Evolutionary conservation across 2,888 invertebrate genomes (phyloP), one percentile per base, ranked within the genome.

Genomic region (Sinohyriopsis cumingii): DNA sequence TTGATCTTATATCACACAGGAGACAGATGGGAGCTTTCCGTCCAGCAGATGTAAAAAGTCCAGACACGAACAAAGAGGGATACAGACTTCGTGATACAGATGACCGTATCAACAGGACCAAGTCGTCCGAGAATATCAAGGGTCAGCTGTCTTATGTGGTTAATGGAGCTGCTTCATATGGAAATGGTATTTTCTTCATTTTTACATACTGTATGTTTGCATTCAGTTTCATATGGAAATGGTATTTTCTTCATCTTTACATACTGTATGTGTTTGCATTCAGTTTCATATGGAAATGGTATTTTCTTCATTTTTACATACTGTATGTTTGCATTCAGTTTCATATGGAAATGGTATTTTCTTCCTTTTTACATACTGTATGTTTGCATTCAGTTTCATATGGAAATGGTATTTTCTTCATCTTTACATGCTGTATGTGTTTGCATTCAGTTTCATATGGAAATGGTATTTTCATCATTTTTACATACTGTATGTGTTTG

Each of bases 51-150:
- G 91, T 93, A 81, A 91, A 91, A 69, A 92, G 93, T 86, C 94
- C 82, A 0, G 85, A 85, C 28, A 71, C 94, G 83, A 91, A 93
- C 82, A 91, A 92, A 69, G 92, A 93, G 85, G 94, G 96, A 75
- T 98, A 98, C 91, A 93, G 95, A 84, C 92, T 98, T 85, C 92
- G 98, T 82, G 97, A 98, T 92, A 98, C 98, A 55, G 97, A 97
- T 90, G 96, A 97, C 91, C 93, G 98, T 84, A 74, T 91, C 45
- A 86, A 87, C 63, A 80, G 91, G 54, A 84, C 89, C 68, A 87
- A 83, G 72, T 71, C 70, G 18, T 73, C 80, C 28, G 65, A 81
- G 19, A 67, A 75, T 53, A 73, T 74, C 55, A 75, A 69, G 55
- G 63, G 62, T 15, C 33, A 63, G 55, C 78, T 77, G 54, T 67